These are phyloP conservation scores for Microctonus brassicae DNA, from an alignment of 2,888 invertebrate species.

Conservation along the genomic window DNA sequence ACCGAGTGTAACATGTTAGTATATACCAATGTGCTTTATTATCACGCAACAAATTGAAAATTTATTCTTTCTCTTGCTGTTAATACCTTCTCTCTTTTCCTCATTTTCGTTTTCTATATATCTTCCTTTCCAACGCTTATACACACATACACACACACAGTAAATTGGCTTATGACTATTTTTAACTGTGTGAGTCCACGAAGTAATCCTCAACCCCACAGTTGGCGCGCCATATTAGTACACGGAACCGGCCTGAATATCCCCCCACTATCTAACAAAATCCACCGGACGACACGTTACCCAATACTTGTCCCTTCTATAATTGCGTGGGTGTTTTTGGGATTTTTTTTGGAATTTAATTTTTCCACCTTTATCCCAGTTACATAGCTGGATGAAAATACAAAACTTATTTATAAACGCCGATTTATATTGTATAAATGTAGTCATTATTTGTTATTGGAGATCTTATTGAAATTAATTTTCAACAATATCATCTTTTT, in stretches of 20 bases:
- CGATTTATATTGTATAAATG: background rate
- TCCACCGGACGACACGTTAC: constrained; percentile 66
- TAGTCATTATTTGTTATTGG: background rate
- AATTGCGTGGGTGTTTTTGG: constrained; percentile 53
- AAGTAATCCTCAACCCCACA: constrained; percentile 62
- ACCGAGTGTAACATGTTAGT: background rate
- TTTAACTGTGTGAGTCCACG: constrained; percentile 64
- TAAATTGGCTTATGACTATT: constrained; percentile 65
- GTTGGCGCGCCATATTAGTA: constrained; percentile 69
- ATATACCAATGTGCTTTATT: no score
- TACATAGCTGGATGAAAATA: no score
- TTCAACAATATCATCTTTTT: no score
- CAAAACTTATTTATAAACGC: no score
- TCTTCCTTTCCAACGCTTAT: constrained; percentile 49
- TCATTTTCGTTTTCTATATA: constrained; percentile 39
- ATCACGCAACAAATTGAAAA: background rate
- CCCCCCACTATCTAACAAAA: constrained; percentile 64
- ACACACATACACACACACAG: constrained; percentile 45
- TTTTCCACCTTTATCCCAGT: constrained; percentile 11
- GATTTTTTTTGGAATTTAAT: constrained; percentile 34
- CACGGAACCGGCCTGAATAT: constrained; percentile 63
- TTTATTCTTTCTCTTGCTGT: background rate
- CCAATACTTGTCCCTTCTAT: constrained; percentile 53
- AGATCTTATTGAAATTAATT: no score
- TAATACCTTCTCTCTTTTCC: constrained; percentile 32